Evolutionary conservation across 2,797 vertebrate genomes (phyloP).

Genomic region (Coregonus suidteri): DNA sequence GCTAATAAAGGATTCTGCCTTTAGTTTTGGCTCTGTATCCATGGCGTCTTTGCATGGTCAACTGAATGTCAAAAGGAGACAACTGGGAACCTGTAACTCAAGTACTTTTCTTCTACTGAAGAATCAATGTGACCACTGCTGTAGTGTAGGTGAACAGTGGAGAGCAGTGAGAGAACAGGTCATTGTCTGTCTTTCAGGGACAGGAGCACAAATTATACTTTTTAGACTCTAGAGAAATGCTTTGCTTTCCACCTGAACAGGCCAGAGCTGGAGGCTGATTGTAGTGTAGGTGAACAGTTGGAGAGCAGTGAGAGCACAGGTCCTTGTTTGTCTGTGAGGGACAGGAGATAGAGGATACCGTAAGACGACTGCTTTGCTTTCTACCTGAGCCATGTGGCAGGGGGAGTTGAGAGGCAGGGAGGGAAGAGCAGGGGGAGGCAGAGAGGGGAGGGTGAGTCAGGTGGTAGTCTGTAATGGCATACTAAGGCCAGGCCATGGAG

Average conservation of each 20-base stretch:
- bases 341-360: neutral
- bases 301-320: constrained; percentile 31
- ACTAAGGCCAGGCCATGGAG: constrained; percentile 43
- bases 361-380: too few relatives aligned
- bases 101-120: constrained; percentile 40
- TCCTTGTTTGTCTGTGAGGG: constrained; percentile 21
- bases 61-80: constrained; percentile 25
- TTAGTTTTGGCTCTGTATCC: neutral
- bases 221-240: neutral
- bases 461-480: constrained; percentile 45
- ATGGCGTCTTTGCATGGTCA: neutral
- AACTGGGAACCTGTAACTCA: constrained; percentile 17
- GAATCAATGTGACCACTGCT: constrained; percentile 22
- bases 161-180: constrained; percentile 32
- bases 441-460: neutral
- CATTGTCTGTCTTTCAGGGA: constrained; percentile 15
- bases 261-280: constrained; percentile 29
- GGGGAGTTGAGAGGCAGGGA: neutral
- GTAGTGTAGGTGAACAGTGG: constrained; percentile 11
- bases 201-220: constrained; percentile 3
- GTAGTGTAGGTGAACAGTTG: constrained; percentile 12
- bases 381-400: too few relatives aligned
- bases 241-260: constrained; percentile 4
- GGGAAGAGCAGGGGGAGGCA: constrained; percentile 29
- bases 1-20: neutral